Conservation (phyloP, 2,888 invertebrate genomes). For the Lycia hirtaria region DNA sequence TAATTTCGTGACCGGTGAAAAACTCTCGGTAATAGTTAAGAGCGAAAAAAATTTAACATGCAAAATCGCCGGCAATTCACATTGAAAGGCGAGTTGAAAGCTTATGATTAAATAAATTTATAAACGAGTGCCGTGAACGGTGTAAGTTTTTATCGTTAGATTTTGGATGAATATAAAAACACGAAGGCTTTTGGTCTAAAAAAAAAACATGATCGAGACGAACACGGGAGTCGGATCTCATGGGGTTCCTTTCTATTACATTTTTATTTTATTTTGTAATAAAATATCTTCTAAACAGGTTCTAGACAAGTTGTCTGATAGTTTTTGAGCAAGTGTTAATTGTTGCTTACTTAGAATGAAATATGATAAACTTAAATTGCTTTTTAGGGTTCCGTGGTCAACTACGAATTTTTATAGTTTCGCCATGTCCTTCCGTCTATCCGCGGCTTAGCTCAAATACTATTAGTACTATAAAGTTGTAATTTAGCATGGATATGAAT, state of each 20-base stretch:
- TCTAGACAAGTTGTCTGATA: conserved; percentile 2
- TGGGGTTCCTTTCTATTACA: conserved; percentile 51
- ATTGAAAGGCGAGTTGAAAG: conserved; percentile 73
- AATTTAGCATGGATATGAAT: too few relatives aligned
- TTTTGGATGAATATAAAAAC: conserved; percentile 58
- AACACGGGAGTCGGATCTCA: conserved; percentile 45
- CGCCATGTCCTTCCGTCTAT: too few relatives aligned
- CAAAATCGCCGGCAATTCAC: conserved; percentile 64
- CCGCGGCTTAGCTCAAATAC: too few relatives aligned
- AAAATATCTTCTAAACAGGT: conserved; percentile 15
- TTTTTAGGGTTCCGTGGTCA: too few relatives aligned
- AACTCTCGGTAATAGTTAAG: conserved; percentile 60
- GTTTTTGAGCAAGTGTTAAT: conserved; percentile 31
- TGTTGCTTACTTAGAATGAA: conserved; percentile 6
- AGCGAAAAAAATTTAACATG: conserved; percentile 64
- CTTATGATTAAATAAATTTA: conserved; percentile 71
- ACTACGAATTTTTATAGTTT: too few relatives aligned
- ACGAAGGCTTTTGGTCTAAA: conserved; percentile 52
- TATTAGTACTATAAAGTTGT: too few relatives aligned
- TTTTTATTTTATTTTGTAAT: conserved; percentile 20
- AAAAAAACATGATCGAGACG: conserved; percentile 53
- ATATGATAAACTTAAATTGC: conserved; percentile 3
- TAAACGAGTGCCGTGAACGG: conserved; percentile 57
- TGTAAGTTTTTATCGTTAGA: conserved; percentile 63
- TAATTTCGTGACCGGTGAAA: conserved; percentile 52